Base-by-base conservation (phyloP, 2,113 vertebrate species). In the Blennius ocellaris region DNA sequence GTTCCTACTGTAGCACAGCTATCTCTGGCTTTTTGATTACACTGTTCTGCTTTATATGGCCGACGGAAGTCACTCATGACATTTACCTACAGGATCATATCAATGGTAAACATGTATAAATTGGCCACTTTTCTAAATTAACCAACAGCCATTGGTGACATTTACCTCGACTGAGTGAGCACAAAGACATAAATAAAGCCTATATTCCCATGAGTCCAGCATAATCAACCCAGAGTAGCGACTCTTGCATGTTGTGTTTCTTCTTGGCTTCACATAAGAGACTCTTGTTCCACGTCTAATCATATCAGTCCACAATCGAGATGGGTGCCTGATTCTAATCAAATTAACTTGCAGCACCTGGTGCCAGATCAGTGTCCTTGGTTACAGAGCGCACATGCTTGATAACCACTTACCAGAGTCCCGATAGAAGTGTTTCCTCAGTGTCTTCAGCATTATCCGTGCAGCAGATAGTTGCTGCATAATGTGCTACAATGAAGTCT, bases 241-340 rank as follows among this genome's bases (percentile, higher is more conserved):
- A 30, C 21, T 30, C 21, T 45, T 11, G 7, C 12, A 12, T 14
- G 44, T 44, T 69, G 17, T 63, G 53, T 30, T 30, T 30, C 2
- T 30, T 30, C 49, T 5, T 38, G 15, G 51, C 70, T 57, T 67
- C 43, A 64, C 64, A 59, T 49, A 50, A 76, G 59, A 54, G 58
- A 38, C 40, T 53, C 48, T 74, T 68, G 62, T 58, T 83, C 56
- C 69, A 40, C 61, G 65, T 82, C 62, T 70, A 67, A 83, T 80
- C 72, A 77, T 16, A 70, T 76, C 56, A 48, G 48, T 69, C 47
- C 41, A 52, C 73, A 68, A 30, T 79, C 36, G 48, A 81, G 68
- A 71, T 62, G 75, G 45, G 58, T 10, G 12, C 51, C 61, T 76
- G 36, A 70, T 38, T 70, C 57, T 70, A 80, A 75, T 78, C 16